phyloP scores from a whole-genome alignment of 2,113 vertebrate genomes.

The Cygnus atratus region DNA sequence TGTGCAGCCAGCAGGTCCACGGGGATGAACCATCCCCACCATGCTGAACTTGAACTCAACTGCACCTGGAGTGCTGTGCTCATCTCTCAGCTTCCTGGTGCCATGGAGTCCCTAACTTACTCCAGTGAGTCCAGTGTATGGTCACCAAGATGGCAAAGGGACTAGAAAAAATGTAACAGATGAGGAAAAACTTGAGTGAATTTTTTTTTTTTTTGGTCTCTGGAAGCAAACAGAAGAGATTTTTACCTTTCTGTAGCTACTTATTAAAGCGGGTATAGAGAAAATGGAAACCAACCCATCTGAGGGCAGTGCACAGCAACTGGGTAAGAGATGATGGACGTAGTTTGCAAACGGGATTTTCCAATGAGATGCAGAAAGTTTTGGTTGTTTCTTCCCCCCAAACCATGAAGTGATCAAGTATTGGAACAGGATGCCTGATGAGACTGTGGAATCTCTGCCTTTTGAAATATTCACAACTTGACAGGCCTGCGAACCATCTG shows the following conservation, averaged over 20 bases:
- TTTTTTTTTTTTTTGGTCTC: background rate
- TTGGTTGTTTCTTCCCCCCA: background rate
- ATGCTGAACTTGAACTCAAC: background rate
- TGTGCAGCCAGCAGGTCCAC: background rate
- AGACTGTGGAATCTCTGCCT: background rate
- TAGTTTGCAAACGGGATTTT: background rate
- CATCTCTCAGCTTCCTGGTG: background rate
- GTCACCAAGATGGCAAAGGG: background rate
- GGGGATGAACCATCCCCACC: background rate
- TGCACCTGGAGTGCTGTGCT: fast-evolving
- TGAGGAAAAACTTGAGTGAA: background rate
- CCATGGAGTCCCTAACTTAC: background rate
- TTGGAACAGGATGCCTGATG: background rate
- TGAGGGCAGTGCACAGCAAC: background rate
- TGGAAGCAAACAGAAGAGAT: background rate
- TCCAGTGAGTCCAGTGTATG: background rate
- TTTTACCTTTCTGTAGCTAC: background rate
- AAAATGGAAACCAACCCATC: background rate
- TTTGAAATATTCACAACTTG: background rate
- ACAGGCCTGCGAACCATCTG: background rate
- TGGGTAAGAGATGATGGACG: background rate
- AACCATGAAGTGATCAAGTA: background rate
- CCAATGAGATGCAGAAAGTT: background rate
- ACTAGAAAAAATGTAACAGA: background rate
- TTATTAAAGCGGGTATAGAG: background rate